Conservation (phyloP, 2,797 vertebrate species). For the Sebastiscus albofasciatus region DNA sequence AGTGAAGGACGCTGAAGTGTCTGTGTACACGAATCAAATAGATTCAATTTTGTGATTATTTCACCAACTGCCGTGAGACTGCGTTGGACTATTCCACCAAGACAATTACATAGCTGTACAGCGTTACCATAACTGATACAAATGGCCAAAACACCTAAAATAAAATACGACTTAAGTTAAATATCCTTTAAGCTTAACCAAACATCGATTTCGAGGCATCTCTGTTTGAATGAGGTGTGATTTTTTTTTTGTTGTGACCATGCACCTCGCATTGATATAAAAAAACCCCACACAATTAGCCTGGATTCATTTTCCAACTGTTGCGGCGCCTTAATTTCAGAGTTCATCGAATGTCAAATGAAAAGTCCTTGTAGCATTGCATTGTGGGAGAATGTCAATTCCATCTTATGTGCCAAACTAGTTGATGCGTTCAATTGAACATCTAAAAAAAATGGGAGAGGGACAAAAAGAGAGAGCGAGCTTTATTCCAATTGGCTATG, state of each 20-base stretch:
- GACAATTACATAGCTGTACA: not conserved
- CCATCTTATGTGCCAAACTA: constrained; percentile 63
- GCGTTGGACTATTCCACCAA: not conserved
- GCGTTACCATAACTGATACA: not conserved
- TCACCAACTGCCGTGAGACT: too few relatives aligned
- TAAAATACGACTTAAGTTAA: not conserved
- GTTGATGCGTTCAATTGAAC: constrained; percentile 75
- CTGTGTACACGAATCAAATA: too few relatives aligned
- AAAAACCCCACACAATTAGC: constrained; percentile 15
- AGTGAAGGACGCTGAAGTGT: too few relatives aligned
- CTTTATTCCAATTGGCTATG: constrained; percentile 74
- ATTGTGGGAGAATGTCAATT: constrained; percentile 59
- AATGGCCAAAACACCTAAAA: not conserved
- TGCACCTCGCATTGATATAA: not conserved
- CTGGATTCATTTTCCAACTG: constrained; percentile 48
- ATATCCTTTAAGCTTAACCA: not conserved
- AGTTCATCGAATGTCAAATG: constrained; percentile 69
- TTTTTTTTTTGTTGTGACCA: constrained; percentile 20
- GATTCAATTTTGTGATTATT: too few relatives aligned
- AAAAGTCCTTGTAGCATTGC: constrained; percentile 72
- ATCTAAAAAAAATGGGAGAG: constrained; percentile 49
- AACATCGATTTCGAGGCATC: not conserved
- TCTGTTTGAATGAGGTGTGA: not conserved
- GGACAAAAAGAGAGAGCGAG: constrained; percentile 65
- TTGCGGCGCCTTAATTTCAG: constrained; percentile 59